Evolutionary conservation across 2,888 invertebrate species (phyloP).

Genomic region (Noctuana brunneofusca): DNA sequence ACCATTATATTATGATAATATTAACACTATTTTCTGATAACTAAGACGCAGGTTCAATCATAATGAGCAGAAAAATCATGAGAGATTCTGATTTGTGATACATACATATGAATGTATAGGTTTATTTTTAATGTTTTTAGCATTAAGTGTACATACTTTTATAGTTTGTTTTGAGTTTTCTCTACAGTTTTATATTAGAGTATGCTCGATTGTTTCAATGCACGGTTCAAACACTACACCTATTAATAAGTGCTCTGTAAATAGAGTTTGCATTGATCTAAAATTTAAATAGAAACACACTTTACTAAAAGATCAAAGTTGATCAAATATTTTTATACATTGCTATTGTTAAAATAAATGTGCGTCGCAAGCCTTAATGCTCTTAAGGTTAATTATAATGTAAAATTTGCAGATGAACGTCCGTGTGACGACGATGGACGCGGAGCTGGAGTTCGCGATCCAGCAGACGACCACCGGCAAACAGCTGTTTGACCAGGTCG

Average conservation of each 20-base stretch:
- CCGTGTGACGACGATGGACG: slow-evolving; percentile 99
- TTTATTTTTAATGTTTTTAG: background rate
- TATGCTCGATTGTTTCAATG: background rate
- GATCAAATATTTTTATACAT: no score
- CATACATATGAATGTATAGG: background rate
- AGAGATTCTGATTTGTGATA: no score
- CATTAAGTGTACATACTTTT: background rate
- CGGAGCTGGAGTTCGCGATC: slow-evolving; percentile 99
- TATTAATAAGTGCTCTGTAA: background rate
- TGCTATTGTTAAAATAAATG: no score
- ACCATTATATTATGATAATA: no score
- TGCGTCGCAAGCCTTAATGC: no score
- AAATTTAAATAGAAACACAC: background rate
- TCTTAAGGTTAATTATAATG: background rate
- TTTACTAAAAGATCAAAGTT: background rate
- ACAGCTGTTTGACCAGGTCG: slow-evolving; percentile 99
- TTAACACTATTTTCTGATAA: background rate
- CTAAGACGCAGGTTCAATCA: background rate
- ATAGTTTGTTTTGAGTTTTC: background rate
- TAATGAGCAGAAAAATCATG: no score
- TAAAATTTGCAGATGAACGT: slow-evolving; percentile 93
- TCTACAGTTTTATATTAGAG: no score
- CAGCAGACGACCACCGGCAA: slow-evolving; percentile 99
- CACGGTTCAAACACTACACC: background rate
- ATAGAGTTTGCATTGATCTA: background rate